Conservation (phyloP, 2,888 invertebrate species). For the Agrotis exclamationis region DNA sequence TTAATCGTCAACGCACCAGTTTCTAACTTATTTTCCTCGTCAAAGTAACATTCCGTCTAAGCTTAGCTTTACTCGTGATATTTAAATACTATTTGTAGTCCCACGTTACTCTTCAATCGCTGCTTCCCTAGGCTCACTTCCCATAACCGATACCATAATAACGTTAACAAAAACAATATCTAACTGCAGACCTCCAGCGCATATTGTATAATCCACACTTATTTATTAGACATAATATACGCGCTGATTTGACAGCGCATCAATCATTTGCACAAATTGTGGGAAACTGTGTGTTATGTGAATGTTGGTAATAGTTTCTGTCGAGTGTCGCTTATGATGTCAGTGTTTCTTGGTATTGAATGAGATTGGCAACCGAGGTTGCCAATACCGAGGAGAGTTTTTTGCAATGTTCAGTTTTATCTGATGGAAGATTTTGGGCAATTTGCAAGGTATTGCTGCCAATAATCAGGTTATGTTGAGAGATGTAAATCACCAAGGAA, state of each 20-base stretch:
- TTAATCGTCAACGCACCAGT: background rate
- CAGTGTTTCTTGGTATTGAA: conserved; percentile 10
- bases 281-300: conserved; percentile 44
- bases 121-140: conserved; percentile 7
- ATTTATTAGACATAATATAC: conserved; percentile 55
- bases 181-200: conserved; percentile 23
- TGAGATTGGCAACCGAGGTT: too few relatives aligned
- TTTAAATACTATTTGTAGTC: background rate
- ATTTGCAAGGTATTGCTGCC: background rate
- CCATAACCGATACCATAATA: conserved; percentile 35
- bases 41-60: background rate
- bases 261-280: conserved; percentile 53
- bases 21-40: too few relatives aligned
- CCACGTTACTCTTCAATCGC: background rate
- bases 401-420: conserved; percentile 11
- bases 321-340: conserved; percentile 24
- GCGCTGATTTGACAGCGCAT: conserved; percentile 53
- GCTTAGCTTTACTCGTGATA: background rate
- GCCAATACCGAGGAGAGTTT: too few relatives aligned
- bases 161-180: conserved; percentile 45
- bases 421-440: background rate
- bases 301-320: conserved; percentile 49
- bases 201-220: conserved; percentile 53
- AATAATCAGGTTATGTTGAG: background rate
- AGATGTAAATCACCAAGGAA: background rate